Evolutionary conservation across 2,888 invertebrate species (phyloP).

Genomic region (Tribolium freemani): DNA sequence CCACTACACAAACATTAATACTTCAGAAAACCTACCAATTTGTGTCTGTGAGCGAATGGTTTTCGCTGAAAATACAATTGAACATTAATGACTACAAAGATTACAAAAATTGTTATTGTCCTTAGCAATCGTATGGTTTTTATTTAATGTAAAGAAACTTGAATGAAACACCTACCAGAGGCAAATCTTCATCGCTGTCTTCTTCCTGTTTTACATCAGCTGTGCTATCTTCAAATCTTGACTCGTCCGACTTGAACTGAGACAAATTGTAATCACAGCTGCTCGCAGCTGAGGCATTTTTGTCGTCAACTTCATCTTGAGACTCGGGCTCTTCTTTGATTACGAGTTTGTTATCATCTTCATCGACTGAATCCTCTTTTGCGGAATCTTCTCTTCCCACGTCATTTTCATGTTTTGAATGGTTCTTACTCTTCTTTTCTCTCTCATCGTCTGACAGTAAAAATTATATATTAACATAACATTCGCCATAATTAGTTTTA

Average conservation of each 20-base stretch:
- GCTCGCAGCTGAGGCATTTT: conserved; percentile 74
- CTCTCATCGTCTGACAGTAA: conserved; percentile 23
- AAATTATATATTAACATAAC: background rate
- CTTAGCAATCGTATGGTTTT: background rate
- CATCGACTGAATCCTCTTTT: conserved; percentile 63
- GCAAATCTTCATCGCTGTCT: conserved; percentile 74
- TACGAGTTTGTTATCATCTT: conserved; percentile 65
- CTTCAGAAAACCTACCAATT: conserved; percentile 52
- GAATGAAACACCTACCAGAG: conserved; percentile 74
- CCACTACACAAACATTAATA: conserved; percentile 35
- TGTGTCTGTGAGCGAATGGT: conserved; percentile 55
- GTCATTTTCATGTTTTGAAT: conserved; percentile 19
- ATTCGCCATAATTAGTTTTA: no score
- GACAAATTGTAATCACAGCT: conserved; percentile 82
- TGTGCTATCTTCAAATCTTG: conserved; percentile 59
- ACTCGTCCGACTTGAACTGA: conserved; percentile 73
- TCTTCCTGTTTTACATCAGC: conserved; percentile 63
- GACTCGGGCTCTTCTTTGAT: conserved; percentile 64
- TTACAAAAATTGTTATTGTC: conserved; percentile 5
- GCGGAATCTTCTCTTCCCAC: conserved; percentile 50
- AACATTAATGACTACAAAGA: conserved; percentile 20
- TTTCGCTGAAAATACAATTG: conserved; percentile 53
- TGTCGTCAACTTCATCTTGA: conserved; percentile 59
- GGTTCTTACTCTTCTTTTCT: conserved; percentile 31
- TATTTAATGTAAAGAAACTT: conserved; percentile 26